Evolutionary conservation across 2,888 invertebrate genomes (phyloP), one percentile per base, ranked within the genome.

Genomic region (Tortrix viridana): DNA sequence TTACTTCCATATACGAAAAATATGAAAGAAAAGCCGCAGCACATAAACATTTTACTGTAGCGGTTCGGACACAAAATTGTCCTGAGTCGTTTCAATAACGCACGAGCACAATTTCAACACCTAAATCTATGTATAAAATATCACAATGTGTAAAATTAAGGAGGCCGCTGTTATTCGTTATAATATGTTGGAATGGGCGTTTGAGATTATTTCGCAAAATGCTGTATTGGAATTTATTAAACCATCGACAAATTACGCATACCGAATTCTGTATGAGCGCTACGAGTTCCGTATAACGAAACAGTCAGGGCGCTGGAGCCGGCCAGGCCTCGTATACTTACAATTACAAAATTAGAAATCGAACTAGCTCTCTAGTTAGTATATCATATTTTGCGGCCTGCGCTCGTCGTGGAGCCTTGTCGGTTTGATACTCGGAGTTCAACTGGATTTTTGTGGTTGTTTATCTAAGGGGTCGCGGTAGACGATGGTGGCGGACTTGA

Each of bases 401-500:
- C 14, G 38, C 12, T 38, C 38, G 38, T 38, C 38, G 38, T n/a
- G 3, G 14, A n/a, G 38, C 38, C 9, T 9, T 26, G 26, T 3
- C 26, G 26, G 26, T 49, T 18, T 32, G 18, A 38, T 52, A 12
- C 12, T n/a, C 38, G 9, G 22, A 9, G 22, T 53, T 16, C 23
- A 37, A 52, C 48, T 48, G 56, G 54, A 18, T 48, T 22, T 69
- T 65, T 7, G 61, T 18, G 19, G 37, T 37, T 20, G 20, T 69
- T 89, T 90, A 4, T 90, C 89, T 5, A 90, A 73, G 0, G 90
- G 89, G 60, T 89, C 89, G 12, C 80, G 75, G 73, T 89, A 89
- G 14, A 89, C 84, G 44, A 89, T 88, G n/a, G 88, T 86, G 5
- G 89, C 77, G 0, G 90, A 86, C 58, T 85, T 85, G 63, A 90